Conservation (phyloP, 2,797 vertebrate genomes). For the Ctenopoma multispine region DNA sequence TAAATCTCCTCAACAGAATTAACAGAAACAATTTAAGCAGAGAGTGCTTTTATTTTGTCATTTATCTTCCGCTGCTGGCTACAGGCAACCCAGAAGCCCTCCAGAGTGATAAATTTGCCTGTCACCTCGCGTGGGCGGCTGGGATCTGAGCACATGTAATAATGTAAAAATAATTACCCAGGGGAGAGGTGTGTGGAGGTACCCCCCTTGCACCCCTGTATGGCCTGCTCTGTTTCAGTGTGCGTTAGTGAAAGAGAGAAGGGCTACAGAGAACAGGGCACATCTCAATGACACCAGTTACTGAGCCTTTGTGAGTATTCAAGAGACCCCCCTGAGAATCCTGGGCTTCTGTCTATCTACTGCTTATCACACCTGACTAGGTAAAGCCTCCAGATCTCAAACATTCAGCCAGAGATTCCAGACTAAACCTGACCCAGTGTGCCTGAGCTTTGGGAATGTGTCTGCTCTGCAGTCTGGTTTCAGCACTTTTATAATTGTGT, state of each 20-base stretch:
- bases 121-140: constrained; percentile 85
- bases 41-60: constrained; percentile 89
- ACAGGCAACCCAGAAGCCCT: constrained; percentile 76
- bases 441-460: constrained; percentile 43
- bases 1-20: constrained; percentile 88
- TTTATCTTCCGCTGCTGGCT: constrained; percentile 83
- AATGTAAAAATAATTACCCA: constrained; percentile 92
- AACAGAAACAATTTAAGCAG: constrained; percentile 90
- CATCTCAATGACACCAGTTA: constrained; percentile 85
- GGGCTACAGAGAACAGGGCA: constrained; percentile 65
- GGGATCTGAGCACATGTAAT: constrained; percentile 89
- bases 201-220: constrained; percentile 70
- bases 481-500: constrained; percentile 29
- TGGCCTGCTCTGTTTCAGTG: constrained; percentile 56
- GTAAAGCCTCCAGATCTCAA: constrained; percentile 72
- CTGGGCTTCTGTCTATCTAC: constrained; percentile 61
- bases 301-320: constrained; percentile 75
- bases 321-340: constrained; percentile 67
- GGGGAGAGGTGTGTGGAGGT: constrained; percentile 80
- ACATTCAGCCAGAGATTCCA: constrained; percentile 57
- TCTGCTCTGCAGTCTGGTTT: constrained; percentile 28
- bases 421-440: constrained; percentile 64
- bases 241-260: constrained; percentile 59
- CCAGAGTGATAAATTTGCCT: constrained; percentile 88
- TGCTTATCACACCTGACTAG: constrained; percentile 81